Evolutionary conservation across 1,140 invertebrate species (phyloP).

Genomic region (Potamilus streckersoni): DNA sequence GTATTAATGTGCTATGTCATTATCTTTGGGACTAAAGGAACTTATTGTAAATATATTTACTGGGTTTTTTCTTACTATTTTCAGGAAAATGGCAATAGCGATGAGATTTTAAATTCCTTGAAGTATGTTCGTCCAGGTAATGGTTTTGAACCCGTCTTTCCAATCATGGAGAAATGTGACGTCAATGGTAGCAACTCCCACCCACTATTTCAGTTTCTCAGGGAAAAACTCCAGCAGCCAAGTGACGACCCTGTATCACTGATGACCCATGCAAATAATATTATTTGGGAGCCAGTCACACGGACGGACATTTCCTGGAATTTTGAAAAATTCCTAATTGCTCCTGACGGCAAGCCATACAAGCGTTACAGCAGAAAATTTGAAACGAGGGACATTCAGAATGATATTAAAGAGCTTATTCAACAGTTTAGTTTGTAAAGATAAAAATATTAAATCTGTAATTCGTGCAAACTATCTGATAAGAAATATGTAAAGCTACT

Average conservation of each 20-base stretch:
- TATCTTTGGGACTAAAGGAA: too few relatives aligned
- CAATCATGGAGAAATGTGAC: constrained; percentile 71
- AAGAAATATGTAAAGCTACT: too few relatives aligned
- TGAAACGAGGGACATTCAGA: constrained; percentile 51
- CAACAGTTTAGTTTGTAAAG: constrained; percentile 13
- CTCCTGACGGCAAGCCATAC: constrained; percentile 62
- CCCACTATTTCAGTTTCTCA: constrained; percentile 72
- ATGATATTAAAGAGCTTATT: constrained; percentile 57
- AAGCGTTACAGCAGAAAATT: constrained; percentile 68
- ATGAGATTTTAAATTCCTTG: constrained; percentile 71
- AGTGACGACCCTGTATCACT: constrained; percentile 45
- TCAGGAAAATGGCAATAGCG: constrained; percentile 70
- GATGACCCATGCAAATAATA: constrained; percentile 38
- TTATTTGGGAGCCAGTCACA: constrained; percentile 54
- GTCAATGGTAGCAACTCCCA: constrained; percentile 74
- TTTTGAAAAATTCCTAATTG: constrained; percentile 60
- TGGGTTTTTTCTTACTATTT: constrained; percentile 23
- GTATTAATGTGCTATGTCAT: too few relatives aligned
- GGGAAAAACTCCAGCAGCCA: constrained; percentile 64
- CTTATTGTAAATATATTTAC: too few relatives aligned
- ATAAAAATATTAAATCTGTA: too few relatives aligned
- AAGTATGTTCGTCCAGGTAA: constrained; percentile 73
- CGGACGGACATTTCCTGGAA: constrained; percentile 55
- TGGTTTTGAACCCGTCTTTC: constrained; percentile 72
- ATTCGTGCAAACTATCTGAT: too few relatives aligned